Evolutionary conservation across 2,888 invertebrate species (phyloP).

Genomic region (Hyles lineata): DNA sequence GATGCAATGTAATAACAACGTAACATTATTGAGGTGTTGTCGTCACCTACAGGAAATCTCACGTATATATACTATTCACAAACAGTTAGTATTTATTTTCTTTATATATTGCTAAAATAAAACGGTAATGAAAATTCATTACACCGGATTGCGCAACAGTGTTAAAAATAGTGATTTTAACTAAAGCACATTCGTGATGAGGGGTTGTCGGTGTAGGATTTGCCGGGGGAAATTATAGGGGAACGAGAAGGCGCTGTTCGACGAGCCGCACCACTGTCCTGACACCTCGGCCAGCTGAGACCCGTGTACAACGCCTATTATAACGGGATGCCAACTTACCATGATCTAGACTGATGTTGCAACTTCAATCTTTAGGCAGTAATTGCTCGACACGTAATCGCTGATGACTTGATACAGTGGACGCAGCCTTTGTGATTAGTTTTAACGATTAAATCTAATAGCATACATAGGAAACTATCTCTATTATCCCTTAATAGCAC

Average conservation of each 20-base stretch:
- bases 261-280: conserved; percentile 57
- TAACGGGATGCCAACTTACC: conserved; percentile 71
- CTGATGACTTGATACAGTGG: conserved; percentile 52
- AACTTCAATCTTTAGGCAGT: conserved; percentile 61
- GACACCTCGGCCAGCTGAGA: conserved; percentile 68
- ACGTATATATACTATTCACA: neutral
- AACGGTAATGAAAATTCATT: conserved; percentile 36
- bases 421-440: conserved; percentile 47
- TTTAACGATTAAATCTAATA: conserved; percentile 20
- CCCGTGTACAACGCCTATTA: conserved; percentile 66
- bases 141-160: conserved; percentile 35
- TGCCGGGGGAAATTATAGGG: conserved; percentile 69
- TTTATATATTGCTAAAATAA: neutral
- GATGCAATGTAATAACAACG: conserved; percentile 41
- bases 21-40: conserved; percentile 41
- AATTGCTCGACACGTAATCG: conserved; percentile 76
- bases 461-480: conserved; percentile 15
- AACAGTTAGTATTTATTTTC: neutral
- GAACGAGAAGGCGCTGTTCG: conserved; percentile 54
- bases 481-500: conserved; percentile 16
- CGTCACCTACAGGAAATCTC: conserved; percentile 17
- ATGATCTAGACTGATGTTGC: conserved; percentile 49
- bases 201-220: conserved; percentile 59
- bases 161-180: conserved; percentile 49
- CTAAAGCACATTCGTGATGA: conserved; percentile 61